Evolutionary conservation across 1,140 invertebrate species (phyloP), one percentile per base, ranked within the genome.

Genomic region (Leptoteleia sp.): DNA sequence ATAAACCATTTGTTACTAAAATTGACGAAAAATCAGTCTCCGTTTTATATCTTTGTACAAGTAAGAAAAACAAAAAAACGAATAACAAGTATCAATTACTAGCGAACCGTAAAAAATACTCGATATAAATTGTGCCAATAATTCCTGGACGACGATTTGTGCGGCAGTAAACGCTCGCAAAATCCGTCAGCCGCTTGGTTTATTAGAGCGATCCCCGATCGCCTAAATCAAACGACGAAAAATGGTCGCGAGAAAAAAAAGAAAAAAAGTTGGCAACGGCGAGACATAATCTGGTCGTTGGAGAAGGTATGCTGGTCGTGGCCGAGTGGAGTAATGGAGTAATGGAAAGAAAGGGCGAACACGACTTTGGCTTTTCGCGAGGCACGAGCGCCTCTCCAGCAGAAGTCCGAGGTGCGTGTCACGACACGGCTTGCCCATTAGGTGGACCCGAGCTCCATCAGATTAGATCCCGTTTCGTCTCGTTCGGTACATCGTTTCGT

Each of bases 341-440:
- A 67, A 54, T 59, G 54, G 62, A 55, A 76, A 73, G 70, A 76
- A 79, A 75, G 67, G 47, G 78, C 35, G 76, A 86, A 85, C 84
- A 85, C 82, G 83, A 82, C 76, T 84, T 83, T 81, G 81, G 78
- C 76, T 82, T 81, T 79, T 78, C 71, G 54, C 68, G 73, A 64
- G 57, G 52, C 59, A 76, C 57, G 62, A 73, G 75, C 72, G 61
- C 45, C 29, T 45, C 50, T 52, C 52, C 54, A 40, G 71, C 73
- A 76, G 71, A 68, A 85, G 81, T 77, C 82, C 64, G 72, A 84
- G 84, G 81, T 87, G 86, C 85, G 85, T 85, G 84, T 86, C 84
- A 82, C 83, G 81, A 87, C 86, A 87, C 83, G 85, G 85, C 83
- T 87, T 87, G 84, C 83, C 86, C 86, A 87, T 87, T 87, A 87